Percentiles rank a stretch among this genome's conserved stretches.
Evolutionary conservation across 2,888 invertebrate genomes (phyloP).

Genomic region (Hypercompe scribonia): DNA sequence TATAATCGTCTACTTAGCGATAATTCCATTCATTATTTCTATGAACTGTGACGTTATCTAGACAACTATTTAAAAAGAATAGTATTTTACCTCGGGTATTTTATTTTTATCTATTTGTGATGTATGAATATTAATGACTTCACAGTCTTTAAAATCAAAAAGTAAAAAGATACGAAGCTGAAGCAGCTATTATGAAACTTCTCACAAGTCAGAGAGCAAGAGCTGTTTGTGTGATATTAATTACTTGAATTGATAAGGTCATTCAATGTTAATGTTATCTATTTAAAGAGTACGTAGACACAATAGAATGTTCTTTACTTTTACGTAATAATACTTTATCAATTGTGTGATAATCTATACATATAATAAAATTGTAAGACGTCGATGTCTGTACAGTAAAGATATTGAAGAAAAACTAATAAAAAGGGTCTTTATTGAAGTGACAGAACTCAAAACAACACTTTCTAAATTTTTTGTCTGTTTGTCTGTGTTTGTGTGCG

Average conservation of each 20-base stretch:
- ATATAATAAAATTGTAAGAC: not conserved
- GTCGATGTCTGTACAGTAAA: no score
- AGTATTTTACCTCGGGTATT: not conserved
- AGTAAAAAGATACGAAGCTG: not conserved
- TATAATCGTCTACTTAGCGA: not conserved
- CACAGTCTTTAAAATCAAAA: not conserved
- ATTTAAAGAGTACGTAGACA: slow-evolving; percentile 48
- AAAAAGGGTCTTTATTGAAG: no score
- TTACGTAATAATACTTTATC: slow-evolving; percentile 29
- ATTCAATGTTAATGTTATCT: slow-evolving; percentile 48
- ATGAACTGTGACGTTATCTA: not conserved
- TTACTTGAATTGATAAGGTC: slow-evolving; percentile 52
- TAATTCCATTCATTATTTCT: not conserved
- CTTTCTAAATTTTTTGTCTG: no score
- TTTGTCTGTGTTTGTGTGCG: no score
- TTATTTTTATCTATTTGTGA: not conserved
- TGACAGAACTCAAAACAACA: no score
- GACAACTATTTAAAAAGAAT: not conserved
- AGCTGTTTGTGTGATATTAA: not conserved
- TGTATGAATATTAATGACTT: not conserved
- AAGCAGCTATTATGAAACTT: not conserved
- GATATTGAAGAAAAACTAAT: no score
- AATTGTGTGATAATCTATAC: not conserved
- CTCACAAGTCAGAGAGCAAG: not conserved
- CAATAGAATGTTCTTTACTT: slow-evolving; percentile 24